Conservation (phyloP, 2,113 vertebrate species). For the Osmerus eperlanus region DNA sequence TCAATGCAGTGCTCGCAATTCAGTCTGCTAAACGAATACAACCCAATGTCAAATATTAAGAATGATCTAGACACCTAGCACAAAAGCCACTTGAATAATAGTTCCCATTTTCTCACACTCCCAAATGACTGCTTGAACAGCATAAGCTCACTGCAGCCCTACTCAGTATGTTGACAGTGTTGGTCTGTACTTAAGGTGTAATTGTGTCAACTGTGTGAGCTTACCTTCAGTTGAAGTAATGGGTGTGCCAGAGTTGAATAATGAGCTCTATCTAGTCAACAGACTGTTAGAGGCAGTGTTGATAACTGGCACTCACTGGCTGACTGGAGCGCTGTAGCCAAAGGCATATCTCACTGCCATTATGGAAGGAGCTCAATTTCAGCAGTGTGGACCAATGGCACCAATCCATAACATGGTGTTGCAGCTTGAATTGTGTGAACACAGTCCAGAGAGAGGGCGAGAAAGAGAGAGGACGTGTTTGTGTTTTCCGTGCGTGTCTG, state of each 20-base stretch:
- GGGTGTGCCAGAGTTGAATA: slow-evolving; percentile 53
- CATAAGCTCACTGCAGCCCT: not conserved
- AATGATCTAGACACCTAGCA: not conserved
- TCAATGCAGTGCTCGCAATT: slow-evolving; percentile 70
- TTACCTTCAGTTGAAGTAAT: slow-evolving; percentile 29
- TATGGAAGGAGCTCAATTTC: slow-evolving; percentile 51
- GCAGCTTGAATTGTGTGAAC: slow-evolving; percentile 29
- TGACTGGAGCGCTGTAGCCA: slow-evolving; percentile 40
- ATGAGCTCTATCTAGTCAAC: slow-evolving; percentile 65
- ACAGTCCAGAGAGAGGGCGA: slow-evolving; percentile 33
- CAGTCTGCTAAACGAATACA: no score
- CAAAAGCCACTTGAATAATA: no score
- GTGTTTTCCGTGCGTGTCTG: slow-evolving; percentile 12
- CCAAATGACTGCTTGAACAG: not conserved
- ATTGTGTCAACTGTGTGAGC: slow-evolving; percentile 42
- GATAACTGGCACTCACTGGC: slow-evolving; percentile 44
- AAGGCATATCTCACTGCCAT: slow-evolving; percentile 39
- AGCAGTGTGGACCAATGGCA: slow-evolving; percentile 36
- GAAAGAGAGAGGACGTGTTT: slow-evolving; percentile 20
- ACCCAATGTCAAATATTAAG: no score
- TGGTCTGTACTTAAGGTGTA: slow-evolving; percentile 49
- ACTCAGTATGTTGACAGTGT: slow-evolving; percentile 25
- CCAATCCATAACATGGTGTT: slow-evolving; percentile 54
- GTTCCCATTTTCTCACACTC: slow-evolving; percentile 4
- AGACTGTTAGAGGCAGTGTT: slow-evolving; percentile 51